These are phyloP conservation scores for Lagenorhynchus albirostris DNA, from an alignment of 2,113 vertebrate species.

Conservation along the genomic window DNA sequence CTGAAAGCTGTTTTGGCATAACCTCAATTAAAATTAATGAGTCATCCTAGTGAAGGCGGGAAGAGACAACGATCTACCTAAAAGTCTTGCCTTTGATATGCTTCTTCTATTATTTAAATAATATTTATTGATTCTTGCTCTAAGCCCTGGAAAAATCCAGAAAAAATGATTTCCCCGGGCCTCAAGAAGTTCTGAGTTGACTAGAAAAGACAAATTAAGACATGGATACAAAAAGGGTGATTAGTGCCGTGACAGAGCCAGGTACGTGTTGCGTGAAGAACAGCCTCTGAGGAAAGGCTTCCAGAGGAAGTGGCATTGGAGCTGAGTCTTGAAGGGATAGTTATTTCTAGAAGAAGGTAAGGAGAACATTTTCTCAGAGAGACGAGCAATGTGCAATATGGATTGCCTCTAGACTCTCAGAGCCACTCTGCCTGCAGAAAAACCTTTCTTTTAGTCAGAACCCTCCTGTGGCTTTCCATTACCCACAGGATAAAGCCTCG, in stretches of 20 bases:
- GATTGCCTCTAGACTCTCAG: background rate
- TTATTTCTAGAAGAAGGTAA: too few relatives aligned
- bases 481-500: background rate
- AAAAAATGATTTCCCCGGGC: background rate
- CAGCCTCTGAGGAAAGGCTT: background rate
- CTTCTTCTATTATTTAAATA: constrained; percentile 6
- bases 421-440: background rate
- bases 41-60: background rate
- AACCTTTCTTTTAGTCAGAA: background rate
- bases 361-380: background rate
- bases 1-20: background rate
- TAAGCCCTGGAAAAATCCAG: background rate
- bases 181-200: background rate
- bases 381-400: rapidly evolving
- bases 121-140: background rate
- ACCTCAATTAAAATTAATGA: constrained; percentile 21
- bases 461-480: background rate
- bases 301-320: background rate
- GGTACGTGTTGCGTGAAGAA: too few relatives aligned
- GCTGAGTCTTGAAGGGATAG: background rate
- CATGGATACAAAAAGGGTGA: background rate
- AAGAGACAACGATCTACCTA: background rate
- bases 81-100: background rate
- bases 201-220: background rate
- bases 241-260: background rate